A percentile compares a stretch with the other conserved stretches of the same genome.
Conservation (phyloP, 2,888 invertebrate species). For the Ommatoiulus sabulosus region DNA sequence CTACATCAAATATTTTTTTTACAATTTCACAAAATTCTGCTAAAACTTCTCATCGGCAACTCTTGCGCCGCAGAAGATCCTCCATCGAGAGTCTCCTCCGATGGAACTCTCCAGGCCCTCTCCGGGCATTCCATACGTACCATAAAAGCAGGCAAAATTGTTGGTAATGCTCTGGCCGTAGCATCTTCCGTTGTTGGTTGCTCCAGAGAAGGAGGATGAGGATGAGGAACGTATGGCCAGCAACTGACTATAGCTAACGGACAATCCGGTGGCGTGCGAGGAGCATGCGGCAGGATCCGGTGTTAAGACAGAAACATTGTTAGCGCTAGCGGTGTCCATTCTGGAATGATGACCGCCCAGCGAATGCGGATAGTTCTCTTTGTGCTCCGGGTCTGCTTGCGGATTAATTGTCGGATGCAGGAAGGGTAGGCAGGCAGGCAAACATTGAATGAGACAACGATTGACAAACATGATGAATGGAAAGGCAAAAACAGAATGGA, state of each 20-base stretch:
- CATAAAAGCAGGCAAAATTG: neutral
- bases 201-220: neutral
- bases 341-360: neutral
- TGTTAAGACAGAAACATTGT: neutral
- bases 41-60: too few species aligned
- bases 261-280: constrained; percentile 13
- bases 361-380: neutral
- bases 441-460: neutral
- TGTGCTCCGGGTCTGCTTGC: constrained; percentile 13
- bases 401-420: constrained; percentile 7
- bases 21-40: too few species aligned
- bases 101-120: neutral
- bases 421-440: neutral
- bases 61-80: too few species aligned
- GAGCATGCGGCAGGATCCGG: constrained; percentile 5
- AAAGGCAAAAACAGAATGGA: neutral
- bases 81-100: neutral
- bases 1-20: too few species aligned
- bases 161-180: neutral
- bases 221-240: neutral
- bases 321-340: neutral
- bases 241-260: constrained; percentile 26
- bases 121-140: neutral
- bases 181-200: neutral
- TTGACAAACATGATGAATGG: neutral